Conservation (phyloP, 2,797 vertebrate genomes). For the Semotilus atromaculatus region DNA sequence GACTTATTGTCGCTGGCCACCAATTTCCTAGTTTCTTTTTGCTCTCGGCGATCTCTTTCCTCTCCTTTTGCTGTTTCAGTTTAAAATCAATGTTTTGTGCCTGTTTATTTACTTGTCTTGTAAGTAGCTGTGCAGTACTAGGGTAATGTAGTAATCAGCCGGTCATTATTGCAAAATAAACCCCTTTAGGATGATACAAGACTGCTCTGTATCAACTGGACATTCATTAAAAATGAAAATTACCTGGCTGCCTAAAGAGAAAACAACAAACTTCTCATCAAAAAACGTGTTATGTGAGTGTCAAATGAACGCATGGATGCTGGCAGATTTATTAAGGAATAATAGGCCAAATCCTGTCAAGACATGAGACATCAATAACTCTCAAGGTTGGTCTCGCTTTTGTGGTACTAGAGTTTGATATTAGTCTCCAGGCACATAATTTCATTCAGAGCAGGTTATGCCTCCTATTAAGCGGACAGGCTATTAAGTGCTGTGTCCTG, state of each 20-base stretch:
- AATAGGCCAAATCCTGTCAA: slow-evolving; percentile 67
- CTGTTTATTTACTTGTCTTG: background rate
- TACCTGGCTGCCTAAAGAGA: slow-evolving; percentile 14
- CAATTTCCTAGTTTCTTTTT: background rate
- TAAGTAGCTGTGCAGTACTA: background rate
- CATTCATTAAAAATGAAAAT: slow-evolving; percentile 39
- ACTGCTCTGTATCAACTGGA: background rate
- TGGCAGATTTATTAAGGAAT: slow-evolving; percentile 66
- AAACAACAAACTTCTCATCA: slow-evolving; percentile 14
- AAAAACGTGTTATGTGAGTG: slow-evolving; percentile 49
- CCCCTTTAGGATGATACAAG: background rate
- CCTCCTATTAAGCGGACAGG: slow-evolving; percentile 51
- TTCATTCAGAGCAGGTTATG: slow-evolving; percentile 59
- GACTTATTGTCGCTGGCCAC: background rate
- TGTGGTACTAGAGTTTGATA: slow-evolving; percentile 50
- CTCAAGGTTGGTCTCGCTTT: slow-evolving; percentile 62
- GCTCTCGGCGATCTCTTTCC: background rate
- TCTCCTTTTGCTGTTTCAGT: background rate
- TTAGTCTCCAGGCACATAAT: slow-evolving; percentile 55
- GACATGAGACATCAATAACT: slow-evolving; percentile 63
- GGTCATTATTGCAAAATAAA: background rate
- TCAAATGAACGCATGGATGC: slow-evolving; percentile 52
- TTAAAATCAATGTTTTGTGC: background rate
- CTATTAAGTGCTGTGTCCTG: slow-evolving; percentile 47
- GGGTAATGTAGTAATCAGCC: background rate